Evolutionary conservation across 2,797 vertebrate species (phyloP).

Genomic region (Acridotheres tristis): DNA sequence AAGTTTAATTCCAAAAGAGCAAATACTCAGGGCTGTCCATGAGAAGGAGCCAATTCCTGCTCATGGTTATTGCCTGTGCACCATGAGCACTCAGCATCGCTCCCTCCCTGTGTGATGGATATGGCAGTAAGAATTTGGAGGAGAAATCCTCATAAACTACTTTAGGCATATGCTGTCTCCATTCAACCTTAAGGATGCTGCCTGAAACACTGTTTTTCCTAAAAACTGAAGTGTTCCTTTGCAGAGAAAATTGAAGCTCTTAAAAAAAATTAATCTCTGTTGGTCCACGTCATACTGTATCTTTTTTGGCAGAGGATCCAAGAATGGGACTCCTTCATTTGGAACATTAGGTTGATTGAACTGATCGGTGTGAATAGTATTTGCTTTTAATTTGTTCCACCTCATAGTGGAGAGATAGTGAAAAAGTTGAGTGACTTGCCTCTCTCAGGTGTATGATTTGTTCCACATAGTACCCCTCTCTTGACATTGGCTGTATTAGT

Average conservation of each 20-base stretch:
- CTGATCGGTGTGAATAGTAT: background rate
- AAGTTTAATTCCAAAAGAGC: background rate
- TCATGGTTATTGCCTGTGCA: accelerated
- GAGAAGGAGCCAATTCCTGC: background rate
- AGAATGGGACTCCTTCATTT: background rate
- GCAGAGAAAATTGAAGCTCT: background rate
- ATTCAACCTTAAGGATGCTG: background rate
- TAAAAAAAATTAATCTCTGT: background rate
- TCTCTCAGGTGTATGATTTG: background rate
- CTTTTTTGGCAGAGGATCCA: background rate
- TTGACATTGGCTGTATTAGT: background rate
- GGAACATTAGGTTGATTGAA: background rate
- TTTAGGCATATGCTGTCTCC: background rate
- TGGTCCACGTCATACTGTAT: background rate
- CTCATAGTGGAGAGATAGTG: background rate
- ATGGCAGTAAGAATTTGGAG: background rate
- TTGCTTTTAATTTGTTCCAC: background rate
- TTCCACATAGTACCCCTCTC: background rate
- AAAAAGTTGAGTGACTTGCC: background rate
- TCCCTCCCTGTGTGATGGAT: background rate
- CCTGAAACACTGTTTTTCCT: background rate
- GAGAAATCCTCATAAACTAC: background rate
- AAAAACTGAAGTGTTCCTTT: background rate
- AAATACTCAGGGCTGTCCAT: background rate
- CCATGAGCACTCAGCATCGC: accelerated